Evolutionary conservation across 2,113 vertebrate genomes (phyloP).

Genomic region (Microcebus tavaratra): DNA sequence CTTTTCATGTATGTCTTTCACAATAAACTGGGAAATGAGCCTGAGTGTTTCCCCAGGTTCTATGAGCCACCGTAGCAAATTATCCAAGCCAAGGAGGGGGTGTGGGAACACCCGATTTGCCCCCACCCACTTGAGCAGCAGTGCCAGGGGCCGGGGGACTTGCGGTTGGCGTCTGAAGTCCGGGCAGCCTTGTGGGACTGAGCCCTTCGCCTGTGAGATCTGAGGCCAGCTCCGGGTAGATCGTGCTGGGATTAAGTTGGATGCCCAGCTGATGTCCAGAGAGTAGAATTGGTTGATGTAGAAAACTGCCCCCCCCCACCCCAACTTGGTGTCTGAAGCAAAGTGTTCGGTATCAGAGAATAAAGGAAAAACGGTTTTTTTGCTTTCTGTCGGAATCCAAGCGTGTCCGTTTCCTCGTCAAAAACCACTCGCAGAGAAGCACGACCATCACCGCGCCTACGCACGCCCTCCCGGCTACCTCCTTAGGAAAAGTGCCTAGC

Average conservation of each 20-base stretch:
- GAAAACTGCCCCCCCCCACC: background rate
- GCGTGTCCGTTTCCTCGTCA: rapidly evolving
- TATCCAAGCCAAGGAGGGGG: background rate
- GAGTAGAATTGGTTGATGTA: background rate
- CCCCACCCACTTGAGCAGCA: background rate
- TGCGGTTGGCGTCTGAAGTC: background rate
- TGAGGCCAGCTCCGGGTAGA: background rate
- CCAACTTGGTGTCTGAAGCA: background rate
- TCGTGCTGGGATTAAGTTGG: background rate
- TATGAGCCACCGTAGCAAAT: background rate
- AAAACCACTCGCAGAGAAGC: background rate
- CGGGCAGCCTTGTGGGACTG: too few relatives aligned
- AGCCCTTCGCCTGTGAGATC: background rate
- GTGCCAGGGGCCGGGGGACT: background rate
- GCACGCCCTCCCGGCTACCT: background rate
- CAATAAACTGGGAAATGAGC: background rate
- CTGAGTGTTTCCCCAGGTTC: background rate
- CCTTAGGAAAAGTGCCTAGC: background rate
- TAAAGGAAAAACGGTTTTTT: background rate
- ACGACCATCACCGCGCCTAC: rapidly evolving
- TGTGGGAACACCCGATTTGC: background rate
- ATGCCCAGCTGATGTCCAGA: background rate
- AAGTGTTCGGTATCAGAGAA: background rate
- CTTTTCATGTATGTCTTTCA: background rate
- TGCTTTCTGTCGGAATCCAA: background rate